A percentile compares a stretch with the other conserved stretches of the same genome.
These are phyloP conservation scores for Neogobius melanostomus DNA, from an alignment of 2,113 vertebrate genomes.

Conservation along the genomic window DNA sequence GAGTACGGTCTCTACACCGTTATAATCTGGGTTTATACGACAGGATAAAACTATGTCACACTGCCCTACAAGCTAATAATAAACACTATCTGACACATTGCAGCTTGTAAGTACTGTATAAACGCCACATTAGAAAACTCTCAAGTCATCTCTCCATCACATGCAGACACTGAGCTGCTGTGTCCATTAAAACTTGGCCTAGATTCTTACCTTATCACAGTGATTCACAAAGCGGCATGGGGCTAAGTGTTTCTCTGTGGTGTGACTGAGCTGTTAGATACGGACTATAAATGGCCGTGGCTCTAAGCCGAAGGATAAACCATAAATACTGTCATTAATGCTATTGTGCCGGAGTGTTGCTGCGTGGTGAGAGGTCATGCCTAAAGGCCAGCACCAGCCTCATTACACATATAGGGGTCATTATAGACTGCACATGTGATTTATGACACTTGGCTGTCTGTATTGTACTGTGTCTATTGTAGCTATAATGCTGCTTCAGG, in stretches of 20 bases:
- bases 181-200: slow-evolving; percentile 33
- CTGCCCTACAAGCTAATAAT: slow-evolving; percentile 22
- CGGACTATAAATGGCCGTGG: slow-evolving; percentile 37
- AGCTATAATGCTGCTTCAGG: no score
- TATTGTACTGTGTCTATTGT: no score
- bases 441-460: not conserved
- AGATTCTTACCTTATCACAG: slow-evolving; percentile 27
- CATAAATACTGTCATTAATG: slow-evolving; percentile 35
- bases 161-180: slow-evolving; percentile 21
- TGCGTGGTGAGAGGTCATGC: slow-evolving; percentile 24
- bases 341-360: slow-evolving; percentile 20
- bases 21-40: slow-evolving; percentile 36
- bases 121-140: not conserved
- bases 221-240: slow-evolving; percentile 12
- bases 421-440: not conserved
- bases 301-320: slow-evolving; percentile 22
- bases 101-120: slow-evolving; percentile 26
- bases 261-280: slow-evolving; percentile 37
- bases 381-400: slow-evolving; percentile 36
- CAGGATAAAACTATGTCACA: slow-evolving; percentile 20
- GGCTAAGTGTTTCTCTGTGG: slow-evolving; percentile 26
- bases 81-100: slow-evolving; percentile 16
- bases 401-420: not conserved
- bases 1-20: slow-evolving; percentile 23
- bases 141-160: slow-evolving; percentile 21